A percentile compares a stretch with the other conserved stretches of the same genome.
phyloP scores from a whole-genome alignment of 1,140 invertebrate genomes.

The Drosophila quadrilineata region DNA sequence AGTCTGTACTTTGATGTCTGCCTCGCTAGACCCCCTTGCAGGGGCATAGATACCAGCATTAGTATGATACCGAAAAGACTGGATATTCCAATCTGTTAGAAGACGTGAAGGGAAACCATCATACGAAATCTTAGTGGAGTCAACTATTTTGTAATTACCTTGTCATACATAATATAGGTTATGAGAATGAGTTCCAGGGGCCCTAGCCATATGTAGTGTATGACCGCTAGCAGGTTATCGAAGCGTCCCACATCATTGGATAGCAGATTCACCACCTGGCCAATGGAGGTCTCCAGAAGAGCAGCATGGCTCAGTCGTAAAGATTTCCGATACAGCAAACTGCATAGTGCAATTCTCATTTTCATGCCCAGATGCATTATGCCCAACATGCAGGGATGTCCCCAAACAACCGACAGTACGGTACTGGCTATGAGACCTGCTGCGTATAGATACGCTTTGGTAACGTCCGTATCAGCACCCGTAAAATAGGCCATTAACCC shows the following conservation, averaged over 20 bases:
- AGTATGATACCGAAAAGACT: slow-evolving; percentile 89
- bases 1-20: slow-evolving; percentile 85
- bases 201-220: slow-evolving; percentile 82
- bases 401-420: slow-evolving; percentile 82
- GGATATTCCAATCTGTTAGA: slow-evolving; percentile 72
- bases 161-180: slow-evolving; percentile 82
- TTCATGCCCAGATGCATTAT: slow-evolving; percentile 81
- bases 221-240: slow-evolving; percentile 69
- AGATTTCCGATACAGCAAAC: slow-evolving; percentile 86
- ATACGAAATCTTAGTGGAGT: background rate
- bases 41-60: slow-evolving; percentile 90
- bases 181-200: slow-evolving; percentile 83
- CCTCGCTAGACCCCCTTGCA: slow-evolving; percentile 90
- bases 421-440: slow-evolving; percentile 83
- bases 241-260: slow-evolving; percentile 84
- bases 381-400: slow-evolving; percentile 84
- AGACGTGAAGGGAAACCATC: background rate
- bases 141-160: slow-evolving; percentile 50
- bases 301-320: slow-evolving; percentile 85
- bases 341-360: slow-evolving; percentile 83
- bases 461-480: slow-evolving; percentile 36
- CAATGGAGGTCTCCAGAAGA: slow-evolving; percentile 88
- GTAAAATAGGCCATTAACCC: slow-evolving; percentile 60
- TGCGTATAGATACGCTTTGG: slow-evolving; percentile 83
- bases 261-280: slow-evolving; percentile 88